phyloP scores from a whole-genome alignment of 1,140 invertebrate genomes.

The Lepidotrigona ventralis region DNA sequence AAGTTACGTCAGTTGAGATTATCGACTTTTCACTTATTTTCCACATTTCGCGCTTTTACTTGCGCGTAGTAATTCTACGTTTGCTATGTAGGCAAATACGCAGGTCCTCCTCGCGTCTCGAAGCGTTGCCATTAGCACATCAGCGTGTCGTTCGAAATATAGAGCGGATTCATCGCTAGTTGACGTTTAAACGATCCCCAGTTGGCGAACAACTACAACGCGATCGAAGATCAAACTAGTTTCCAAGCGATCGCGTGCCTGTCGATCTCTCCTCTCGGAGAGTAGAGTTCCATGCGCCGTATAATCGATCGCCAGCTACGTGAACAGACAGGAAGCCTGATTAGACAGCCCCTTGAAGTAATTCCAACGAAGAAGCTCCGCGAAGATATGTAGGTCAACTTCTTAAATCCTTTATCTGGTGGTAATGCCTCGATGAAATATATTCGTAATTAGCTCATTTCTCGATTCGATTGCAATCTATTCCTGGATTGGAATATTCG shows the following conservation, averaged over 20 bases:
- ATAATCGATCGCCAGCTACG: conserved; percentile 23
- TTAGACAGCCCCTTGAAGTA: conserved; percentile 34
- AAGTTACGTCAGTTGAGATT: too few relatives aligned
- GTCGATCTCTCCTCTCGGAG: conserved; percentile 43
- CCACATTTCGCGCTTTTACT: too few relatives aligned
- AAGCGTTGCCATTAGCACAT: not conserved
- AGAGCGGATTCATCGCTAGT: not conserved
- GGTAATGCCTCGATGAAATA: not conserved
- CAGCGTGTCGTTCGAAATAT: not conserved
- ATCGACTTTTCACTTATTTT: too few relatives aligned
- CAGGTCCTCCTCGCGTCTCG: too few relatives aligned
- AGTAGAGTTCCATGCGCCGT: conserved; percentile 30
- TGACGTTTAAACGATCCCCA: conserved; percentile 25
- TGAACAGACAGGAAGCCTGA: conserved; percentile 44
- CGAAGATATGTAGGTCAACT: conserved; percentile 10
- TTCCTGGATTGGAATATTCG: not conserved
- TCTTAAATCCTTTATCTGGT: not conserved
- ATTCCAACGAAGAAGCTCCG: conserved; percentile 17
- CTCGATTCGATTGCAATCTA: not conserved
- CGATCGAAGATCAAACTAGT: conserved; percentile 36
- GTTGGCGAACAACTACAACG: conserved; percentile 4
- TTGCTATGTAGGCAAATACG: not conserved
- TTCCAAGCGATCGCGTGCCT: conserved; percentile 52
- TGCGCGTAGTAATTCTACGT: too few relatives aligned
- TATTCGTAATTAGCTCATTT: not conserved